Conservation (phyloP, 2,888 invertebrate species). For the Nymphalis c-album region DNA sequence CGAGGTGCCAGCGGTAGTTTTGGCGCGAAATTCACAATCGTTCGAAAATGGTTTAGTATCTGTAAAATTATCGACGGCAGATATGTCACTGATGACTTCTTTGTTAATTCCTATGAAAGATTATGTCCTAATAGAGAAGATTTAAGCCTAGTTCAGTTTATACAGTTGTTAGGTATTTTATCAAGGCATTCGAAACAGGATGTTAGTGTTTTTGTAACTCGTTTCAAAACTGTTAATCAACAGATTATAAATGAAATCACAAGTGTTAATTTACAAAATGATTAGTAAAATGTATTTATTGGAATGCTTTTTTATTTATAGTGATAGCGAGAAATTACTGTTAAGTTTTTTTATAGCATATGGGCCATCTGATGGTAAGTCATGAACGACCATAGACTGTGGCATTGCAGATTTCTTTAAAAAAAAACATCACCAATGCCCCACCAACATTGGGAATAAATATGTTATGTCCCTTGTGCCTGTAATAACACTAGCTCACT, state of each 20-base stretch:
- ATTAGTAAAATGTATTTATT: background rate
- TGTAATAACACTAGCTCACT: too few species aligned
- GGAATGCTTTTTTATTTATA: background rate
- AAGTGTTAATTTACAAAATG: background rate
- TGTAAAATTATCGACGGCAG: conserved; percentile 47
- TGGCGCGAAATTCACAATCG: conserved; percentile 42
- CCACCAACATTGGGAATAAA: too few species aligned
- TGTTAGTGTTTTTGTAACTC: conserved; percentile 35
- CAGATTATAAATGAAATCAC: conserved; percentile 35
- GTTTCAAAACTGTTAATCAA: conserved; percentile 44
- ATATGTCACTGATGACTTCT: conserved; percentile 35
- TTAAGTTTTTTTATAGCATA: too few species aligned
- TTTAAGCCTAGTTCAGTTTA: conserved; percentile 45
- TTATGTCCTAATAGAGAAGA: conserved; percentile 45
- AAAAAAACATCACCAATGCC: too few species aligned
- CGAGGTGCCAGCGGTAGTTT: conserved; percentile 41
- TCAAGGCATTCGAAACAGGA: conserved; percentile 43
- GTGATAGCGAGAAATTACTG: too few species aligned
- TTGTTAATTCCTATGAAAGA: conserved; percentile 41
- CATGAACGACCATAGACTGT: too few species aligned
- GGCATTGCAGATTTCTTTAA: too few species aligned
- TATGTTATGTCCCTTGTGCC: too few species aligned
- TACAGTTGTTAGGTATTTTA: conserved; percentile 48
- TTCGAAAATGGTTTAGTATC: conserved; percentile 47
- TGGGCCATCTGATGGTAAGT: too few species aligned